phyloP scores from a whole-genome alignment of 2,113 vertebrate genomes.

The Channa maculata region DNA sequence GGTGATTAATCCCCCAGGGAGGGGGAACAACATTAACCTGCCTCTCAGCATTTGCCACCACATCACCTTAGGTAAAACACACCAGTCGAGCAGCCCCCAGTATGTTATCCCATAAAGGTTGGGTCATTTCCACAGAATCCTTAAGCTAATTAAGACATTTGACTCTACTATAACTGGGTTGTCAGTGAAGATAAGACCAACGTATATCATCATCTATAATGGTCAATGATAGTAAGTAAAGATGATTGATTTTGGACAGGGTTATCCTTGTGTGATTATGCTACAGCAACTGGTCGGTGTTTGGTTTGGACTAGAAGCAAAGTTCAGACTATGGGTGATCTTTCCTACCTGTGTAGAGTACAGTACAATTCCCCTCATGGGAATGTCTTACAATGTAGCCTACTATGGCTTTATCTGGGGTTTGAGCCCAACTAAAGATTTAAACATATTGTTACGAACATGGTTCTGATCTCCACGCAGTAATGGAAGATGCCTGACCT shows the following conservation, averaged over 20 bases:
- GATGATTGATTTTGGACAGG: background rate
- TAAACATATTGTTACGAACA: conserved; percentile 30
- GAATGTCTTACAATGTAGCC: background rate
- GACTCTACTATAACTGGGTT: conserved; percentile 7
- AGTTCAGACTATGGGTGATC: conserved; percentile 20
- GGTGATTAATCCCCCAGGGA: conserved; percentile 73
- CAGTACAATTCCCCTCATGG: conserved; percentile 1
- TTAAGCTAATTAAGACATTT: conserved; percentile 56
- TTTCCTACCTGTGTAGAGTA: background rate
- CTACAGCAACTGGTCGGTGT: too few relatives aligned
- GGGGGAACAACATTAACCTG: conserved; percentile 75
- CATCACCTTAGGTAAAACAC: conserved; percentile 59
- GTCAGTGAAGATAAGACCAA: conserved; percentile 9
- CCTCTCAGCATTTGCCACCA: conserved; percentile 62
- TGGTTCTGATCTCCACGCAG: conserved; percentile 34
- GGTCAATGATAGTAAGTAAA: too few relatives aligned
- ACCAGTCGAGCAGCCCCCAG: conserved; percentile 28
- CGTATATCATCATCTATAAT: too few relatives aligned
- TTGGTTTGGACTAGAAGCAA: background rate
- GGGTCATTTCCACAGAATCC: conserved; percentile 36
- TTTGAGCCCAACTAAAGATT: conserved; percentile 29
- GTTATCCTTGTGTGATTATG: background rate
- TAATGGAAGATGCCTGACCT: conserved; percentile 64
- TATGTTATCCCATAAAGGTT: conserved; percentile 37
- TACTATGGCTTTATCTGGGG: conserved; percentile 18